phyloP scores from a whole-genome alignment of 2,113 vertebrate genomes.

The Perca fluviatilis region DNA sequence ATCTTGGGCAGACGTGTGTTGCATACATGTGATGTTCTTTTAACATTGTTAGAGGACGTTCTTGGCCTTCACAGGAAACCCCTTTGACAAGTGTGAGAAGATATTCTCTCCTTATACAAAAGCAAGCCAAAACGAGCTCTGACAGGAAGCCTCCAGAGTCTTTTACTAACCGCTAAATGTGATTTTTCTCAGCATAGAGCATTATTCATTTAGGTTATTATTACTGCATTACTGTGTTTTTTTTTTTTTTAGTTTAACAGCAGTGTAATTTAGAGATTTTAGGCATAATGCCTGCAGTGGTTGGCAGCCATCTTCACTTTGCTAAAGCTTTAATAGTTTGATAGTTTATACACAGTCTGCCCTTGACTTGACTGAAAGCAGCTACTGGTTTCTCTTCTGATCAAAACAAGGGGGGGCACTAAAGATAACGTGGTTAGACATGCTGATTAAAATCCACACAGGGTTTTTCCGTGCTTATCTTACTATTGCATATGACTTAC shows the following conservation, averaged over 20 bases:
- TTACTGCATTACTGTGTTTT: conserved; percentile 17
- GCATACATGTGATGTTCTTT: conserved; percentile 69
- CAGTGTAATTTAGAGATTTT: conserved; percentile 33
- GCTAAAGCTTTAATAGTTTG: conserved; percentile 19
- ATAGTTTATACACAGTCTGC: conserved; percentile 22
- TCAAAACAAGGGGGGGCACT: conserved; percentile 29
- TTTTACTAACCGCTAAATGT: conserved; percentile 42
- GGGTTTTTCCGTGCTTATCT: conserved; percentile 20
- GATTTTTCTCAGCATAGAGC: conserved; percentile 52
- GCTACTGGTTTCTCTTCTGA: conserved; percentile 35
- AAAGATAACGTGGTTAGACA: conserved; percentile 39
- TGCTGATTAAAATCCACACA: conserved; percentile 40
- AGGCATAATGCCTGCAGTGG: conserved; percentile 24
- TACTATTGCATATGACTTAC: conserved; percentile 1
- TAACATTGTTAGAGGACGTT: conserved; percentile 69
- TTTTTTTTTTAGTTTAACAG: conserved; percentile 34
- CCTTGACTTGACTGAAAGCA: conserved; percentile 41
- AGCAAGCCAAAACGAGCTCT: conserved; percentile 60
- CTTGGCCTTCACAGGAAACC: conserved; percentile 69
- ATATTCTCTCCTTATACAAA: conserved; percentile 64
- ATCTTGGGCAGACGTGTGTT: conserved; percentile 72
- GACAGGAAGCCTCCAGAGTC: conserved; percentile 62
- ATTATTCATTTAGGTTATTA: conserved; percentile 58
- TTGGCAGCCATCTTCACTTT: conserved; percentile 36
- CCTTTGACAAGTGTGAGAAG: conserved; percentile 74